Evolutionary conservation across 1,140 invertebrate species (phyloP), one percentile per base, ranked within the genome.

Genomic region (Pseudomyrmex dendroicus): DNA sequence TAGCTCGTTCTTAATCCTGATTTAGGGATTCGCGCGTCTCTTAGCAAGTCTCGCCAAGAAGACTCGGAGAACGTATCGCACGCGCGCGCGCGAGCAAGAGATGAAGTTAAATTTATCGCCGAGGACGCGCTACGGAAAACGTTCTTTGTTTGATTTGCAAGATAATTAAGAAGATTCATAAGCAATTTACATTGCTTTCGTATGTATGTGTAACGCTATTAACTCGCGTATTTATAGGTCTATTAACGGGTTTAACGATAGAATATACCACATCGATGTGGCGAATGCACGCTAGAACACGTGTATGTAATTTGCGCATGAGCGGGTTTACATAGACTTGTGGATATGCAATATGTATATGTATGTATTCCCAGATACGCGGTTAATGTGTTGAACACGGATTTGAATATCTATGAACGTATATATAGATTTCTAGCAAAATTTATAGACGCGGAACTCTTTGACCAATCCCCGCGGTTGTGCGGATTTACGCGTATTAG

Each of bases 1-100:
- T 80, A 87, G 89, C 91, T 90, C 78, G 68, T 64, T 62, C 82
- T 86, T 92, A 92, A 93, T 91, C 91, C 89, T 91, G 90, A 93
- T 92, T 92, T 92, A 93, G 90, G 83, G 86, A 90, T 90, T 85
- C 2, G 17, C 2, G n/a, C 20, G 48, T 13, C 52, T 35, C 67
- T 54, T 70, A 44, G 13, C 44, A 17, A 35, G 56, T 9, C 44
- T 5, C 74, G 63, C 15, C 76, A 46, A 56, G 66, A 50, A 61
- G n/a, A 46, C 35, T 35, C 54, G 46, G 44, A n/a, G n/a, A 80
- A 59, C 20, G 44, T 70, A 50, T 80, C 64, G 25, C 25, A 25
- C 20, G 20, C 20, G 20, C 17, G 48, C 44, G 57, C 20, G 3
- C 35, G 10, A 5, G 59, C 20, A 10, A 7, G 15, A 56, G 12